Percentiles rank a stretch among this genome's conserved stretches.
phyloP scores from a whole-genome alignment of 2,888 invertebrate genomes.

The Melieria picta region DNA sequence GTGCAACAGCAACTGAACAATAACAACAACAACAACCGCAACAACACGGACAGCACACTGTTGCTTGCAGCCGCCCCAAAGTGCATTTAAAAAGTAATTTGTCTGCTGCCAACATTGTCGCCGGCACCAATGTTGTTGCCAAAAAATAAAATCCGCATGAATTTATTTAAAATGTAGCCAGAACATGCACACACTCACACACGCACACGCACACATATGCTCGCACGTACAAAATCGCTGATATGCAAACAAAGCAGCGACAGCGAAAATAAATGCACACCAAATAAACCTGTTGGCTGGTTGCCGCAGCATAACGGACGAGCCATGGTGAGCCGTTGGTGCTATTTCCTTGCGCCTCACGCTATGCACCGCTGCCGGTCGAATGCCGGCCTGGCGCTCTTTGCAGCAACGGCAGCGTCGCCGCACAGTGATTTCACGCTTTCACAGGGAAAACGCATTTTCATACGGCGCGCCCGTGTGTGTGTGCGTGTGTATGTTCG shows the following conservation, averaged over 20 bases:
- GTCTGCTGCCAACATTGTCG: constrained; percentile 51
- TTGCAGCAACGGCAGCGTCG: no score
- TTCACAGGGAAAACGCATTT: constrained; percentile 4
- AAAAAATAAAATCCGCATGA: constrained; percentile 58
- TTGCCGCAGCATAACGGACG: constrained; percentile 32
- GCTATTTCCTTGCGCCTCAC: no score
- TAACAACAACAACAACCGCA: no score
- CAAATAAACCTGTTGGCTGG: constrained; percentile 49
- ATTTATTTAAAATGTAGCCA: constrained; percentile 58
- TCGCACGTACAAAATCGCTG: constrained; percentile 15
- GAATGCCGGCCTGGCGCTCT: background rate
- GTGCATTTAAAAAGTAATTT: constrained; percentile 64
- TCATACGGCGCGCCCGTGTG: constrained; percentile 23
- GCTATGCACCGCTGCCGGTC: no score
- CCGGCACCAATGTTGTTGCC: constrained; percentile 26
- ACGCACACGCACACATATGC: constrained; percentile 10
- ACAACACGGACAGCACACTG: no score
- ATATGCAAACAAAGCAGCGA: constrained; percentile 17
- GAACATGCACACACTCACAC: constrained; percentile 21
- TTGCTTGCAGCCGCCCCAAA: constrained; percentile 39
- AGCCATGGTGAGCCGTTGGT: background rate
- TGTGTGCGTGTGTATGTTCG: constrained; percentile 14
- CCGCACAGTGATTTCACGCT: constrained; percentile 15
- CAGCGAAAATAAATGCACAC: constrained; percentile 36
- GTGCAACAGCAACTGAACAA: background rate